Percentiles rank a stretch among this genome's conserved stretches.
Conservation (phyloP, 2,113 vertebrate species). For the Cathartes aura region DNA sequence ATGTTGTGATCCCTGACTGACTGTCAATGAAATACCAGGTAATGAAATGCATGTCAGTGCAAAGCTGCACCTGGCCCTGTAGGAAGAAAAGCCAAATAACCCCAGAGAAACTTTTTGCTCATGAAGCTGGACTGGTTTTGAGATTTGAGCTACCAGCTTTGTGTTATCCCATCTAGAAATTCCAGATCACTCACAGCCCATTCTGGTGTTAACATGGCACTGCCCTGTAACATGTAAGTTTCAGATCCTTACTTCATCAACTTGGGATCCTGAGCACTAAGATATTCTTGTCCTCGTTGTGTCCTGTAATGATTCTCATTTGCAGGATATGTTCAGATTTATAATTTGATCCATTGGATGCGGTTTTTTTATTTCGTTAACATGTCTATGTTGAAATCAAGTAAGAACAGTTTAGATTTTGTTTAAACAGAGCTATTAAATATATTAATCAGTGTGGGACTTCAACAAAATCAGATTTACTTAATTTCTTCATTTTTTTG, state of each 20-base stretch:
- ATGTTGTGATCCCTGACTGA: not conserved
- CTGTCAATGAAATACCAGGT: not conserved
- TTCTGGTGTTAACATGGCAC: not conserved
- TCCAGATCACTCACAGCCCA: accelerated
- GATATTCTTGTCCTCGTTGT: accelerated
- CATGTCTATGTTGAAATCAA: not conserved
- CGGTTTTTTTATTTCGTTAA: not conserved
- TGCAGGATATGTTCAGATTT: not conserved
- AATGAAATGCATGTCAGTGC: not conserved
- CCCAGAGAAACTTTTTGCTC: not conserved
- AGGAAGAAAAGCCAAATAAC: not conserved
- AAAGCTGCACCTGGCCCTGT: not conserved
- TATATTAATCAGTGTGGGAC: not conserved
- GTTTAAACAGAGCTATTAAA: not conserved
- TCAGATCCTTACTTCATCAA: not conserved
- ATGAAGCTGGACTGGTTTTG: not conserved
- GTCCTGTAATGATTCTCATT: not conserved
- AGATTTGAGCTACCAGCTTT: not conserved
- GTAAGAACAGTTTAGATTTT: not conserved
- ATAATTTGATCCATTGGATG: not conserved
- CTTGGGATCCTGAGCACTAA: not conserved
- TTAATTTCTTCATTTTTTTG: not conserved
- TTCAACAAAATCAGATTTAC: not conserved
- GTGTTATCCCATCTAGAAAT: not conserved
- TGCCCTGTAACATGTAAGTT: not conserved